phyloP scores from a whole-genome alignment of 2,113 vertebrate genomes.

The Carassius gibelio region DNA sequence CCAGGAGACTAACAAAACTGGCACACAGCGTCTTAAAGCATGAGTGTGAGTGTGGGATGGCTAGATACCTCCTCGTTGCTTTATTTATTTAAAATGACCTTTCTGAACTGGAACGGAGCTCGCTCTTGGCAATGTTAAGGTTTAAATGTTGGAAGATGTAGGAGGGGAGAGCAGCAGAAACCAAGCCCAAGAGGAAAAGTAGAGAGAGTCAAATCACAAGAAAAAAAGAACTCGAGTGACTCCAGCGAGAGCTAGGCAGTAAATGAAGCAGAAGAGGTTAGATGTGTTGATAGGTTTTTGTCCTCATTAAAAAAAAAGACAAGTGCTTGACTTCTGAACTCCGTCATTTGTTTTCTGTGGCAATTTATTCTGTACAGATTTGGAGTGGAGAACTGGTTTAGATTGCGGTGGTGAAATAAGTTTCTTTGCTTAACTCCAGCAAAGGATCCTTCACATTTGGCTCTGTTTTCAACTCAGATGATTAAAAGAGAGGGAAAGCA shows the following conservation, averaged over 20 bases:
- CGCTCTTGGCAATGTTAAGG: constrained; percentile 70
- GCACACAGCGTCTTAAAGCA: constrained; percentile 64
- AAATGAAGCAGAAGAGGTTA: constrained; percentile 75
- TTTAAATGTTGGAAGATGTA: constrained; percentile 72
- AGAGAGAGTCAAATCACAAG: constrained; percentile 24
- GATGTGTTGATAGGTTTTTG: constrained; percentile 75
- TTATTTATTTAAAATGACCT: constrained; percentile 79
- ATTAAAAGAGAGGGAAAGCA: constrained; percentile 26
- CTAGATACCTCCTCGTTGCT: constrained; percentile 68
- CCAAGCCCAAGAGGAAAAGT: not conserved
- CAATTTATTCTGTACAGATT: constrained; percentile 66
- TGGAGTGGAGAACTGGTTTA: constrained; percentile 68
- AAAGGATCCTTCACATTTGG: constrained; percentile 58
- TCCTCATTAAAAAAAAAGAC: constrained; percentile 78
- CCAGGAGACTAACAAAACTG: constrained; percentile 48
- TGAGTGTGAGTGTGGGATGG: constrained; percentile 66
- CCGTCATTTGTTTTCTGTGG: constrained; percentile 72
- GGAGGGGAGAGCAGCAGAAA: constrained; percentile 56
- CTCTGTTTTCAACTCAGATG: constrained; percentile 47
- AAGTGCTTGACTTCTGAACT: constrained; percentile 64
- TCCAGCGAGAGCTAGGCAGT: constrained; percentile 65
- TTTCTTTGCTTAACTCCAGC: constrained; percentile 60
- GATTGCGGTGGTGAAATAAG: constrained; percentile 61
- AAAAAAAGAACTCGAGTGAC: constrained; percentile 60
- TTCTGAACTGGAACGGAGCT: constrained; percentile 64